Percentiles rank a stretch among this genome's conserved stretches.
phyloP scores from a whole-genome alignment of 2,797 vertebrate species.

The Denticeps clupeoides region DNA sequence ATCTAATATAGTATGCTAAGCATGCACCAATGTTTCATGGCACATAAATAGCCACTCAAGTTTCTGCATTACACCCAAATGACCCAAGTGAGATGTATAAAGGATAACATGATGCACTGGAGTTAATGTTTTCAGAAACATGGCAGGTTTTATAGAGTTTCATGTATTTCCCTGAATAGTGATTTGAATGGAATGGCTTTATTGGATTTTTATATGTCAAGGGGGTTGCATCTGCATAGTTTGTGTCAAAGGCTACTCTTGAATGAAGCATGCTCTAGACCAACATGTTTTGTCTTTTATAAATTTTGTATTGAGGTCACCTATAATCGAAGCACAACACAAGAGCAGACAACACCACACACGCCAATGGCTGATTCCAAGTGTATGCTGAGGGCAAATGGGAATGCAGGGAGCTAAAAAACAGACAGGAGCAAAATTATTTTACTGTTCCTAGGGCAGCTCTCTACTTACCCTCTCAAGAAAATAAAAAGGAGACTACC shows the following conservation, averaged over 20 bases:
- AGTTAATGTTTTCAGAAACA: too few relatives aligned
- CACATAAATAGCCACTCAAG: too few relatives aligned
- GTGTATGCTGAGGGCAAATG: neutral
- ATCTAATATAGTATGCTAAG: neutral
- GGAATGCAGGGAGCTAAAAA: neutral
- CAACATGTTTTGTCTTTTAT: constrained; percentile 47
- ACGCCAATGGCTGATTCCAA: neutral
- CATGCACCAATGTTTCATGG: neutral
- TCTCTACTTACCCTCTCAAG: constrained; percentile 1
- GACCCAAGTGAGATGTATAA: too few relatives aligned
- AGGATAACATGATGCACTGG: too few relatives aligned
- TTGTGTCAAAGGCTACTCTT: constrained; percentile 9
- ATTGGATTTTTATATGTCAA: neutral
- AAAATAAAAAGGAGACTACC: constrained; percentile 2
- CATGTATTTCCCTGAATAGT: neutral
- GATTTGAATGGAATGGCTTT: neutral
- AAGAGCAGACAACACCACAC: neutral
- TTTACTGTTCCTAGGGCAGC: neutral
- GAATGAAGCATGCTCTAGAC: constrained; percentile 14
- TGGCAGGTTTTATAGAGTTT: neutral
- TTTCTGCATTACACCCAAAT: too few relatives aligned
- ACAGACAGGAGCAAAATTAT: constrained; percentile 2
- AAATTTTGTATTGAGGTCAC: constrained; percentile 45
- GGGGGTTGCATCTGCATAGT: neutral
- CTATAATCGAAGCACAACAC: constrained; percentile 9